These are phyloP conservation scores for Eudorcas thomsonii DNA, from an alignment of 2,113 vertebrate genomes.

Conservation along the genomic window DNA sequence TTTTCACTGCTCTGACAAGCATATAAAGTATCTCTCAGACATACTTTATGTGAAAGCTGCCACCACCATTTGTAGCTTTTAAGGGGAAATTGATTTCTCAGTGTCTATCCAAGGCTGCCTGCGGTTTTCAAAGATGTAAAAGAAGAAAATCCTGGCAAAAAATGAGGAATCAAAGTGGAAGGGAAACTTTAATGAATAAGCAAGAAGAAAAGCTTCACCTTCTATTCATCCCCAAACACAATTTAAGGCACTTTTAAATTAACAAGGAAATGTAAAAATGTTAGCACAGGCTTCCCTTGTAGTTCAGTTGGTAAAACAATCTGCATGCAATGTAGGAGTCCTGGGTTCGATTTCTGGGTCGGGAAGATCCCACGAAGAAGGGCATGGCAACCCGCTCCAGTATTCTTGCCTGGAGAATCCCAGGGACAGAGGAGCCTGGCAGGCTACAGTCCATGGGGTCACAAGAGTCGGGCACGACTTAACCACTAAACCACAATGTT, in stretches of 20 bases:
- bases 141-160: slow-evolving; percentile 36
- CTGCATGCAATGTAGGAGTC: not conserved
- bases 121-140: not conserved
- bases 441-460: no score
- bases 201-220: not conserved
- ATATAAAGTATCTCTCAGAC: not conserved
- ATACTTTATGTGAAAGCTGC: not conserved
- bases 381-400: not conserved
- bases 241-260: not conserved
- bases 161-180: not conserved
- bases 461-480: no score
- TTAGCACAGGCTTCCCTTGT: not conserved
- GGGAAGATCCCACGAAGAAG: not conserved
- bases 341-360: not conserved
- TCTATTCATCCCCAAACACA: not conserved
- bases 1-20: not conserved
- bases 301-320: not conserved
- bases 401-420: no score
- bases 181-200: not conserved
- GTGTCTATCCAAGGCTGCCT: not conserved
- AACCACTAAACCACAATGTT: no score
- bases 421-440: no score
- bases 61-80: not conserved
- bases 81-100: slow-evolving; percentile 2
- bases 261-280: not conserved